Evolutionary conservation across 2,797 vertebrate genomes (phyloP), one percentile per base, ranked within the genome.

Genomic region (Gymnoscopelus microlampas): DNA sequence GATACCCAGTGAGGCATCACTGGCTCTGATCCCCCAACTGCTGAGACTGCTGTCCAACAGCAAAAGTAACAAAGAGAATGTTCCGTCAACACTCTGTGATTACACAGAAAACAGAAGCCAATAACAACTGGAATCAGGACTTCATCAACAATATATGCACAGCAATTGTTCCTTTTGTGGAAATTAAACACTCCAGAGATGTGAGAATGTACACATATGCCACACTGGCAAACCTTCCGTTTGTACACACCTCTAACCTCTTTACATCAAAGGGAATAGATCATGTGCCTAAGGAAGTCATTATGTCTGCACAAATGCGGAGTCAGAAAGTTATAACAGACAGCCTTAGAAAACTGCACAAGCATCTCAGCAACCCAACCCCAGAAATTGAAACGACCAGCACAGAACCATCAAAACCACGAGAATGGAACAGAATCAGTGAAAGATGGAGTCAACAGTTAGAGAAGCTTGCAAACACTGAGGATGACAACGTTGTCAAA

Each of bases 301-400:
- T 88, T 29, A 10, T 6, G 10, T 66, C 12, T 35, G 88, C 77
- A 48, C 78, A 79, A 0, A 86, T 80, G 50, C 3, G 48, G 2
- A 77, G 65, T 23, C 54, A 87, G 55, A 58, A 89, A 0, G 63
- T 70, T 1, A 60, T 86, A 12, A 93, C 91, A 82, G 84, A 85
- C 1, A 76, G 6, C 0, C 66, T 92, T 10, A 76, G 58, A 11
- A 13, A 0, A 64, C 54, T 92, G 15, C 66, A 81, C 6, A 3
- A 1, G 19, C 23, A 72, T 9, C 66, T 88, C 0, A 77, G 1
- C 0, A 0, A 32, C 14, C 53, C 58, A 19, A 66, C 57, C 26
- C 44, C 3, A 0, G 59, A 54, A 23, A 7, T 7, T 70, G 66
- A 77, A 0, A 4, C 29, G 2, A 29, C 29, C 29, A 4, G 2